Percentiles rank a stretch among this genome's conserved stretches.
Conservation (phyloP, 2,888 invertebrate genomes). For the Loripinus fragilis region DNA sequence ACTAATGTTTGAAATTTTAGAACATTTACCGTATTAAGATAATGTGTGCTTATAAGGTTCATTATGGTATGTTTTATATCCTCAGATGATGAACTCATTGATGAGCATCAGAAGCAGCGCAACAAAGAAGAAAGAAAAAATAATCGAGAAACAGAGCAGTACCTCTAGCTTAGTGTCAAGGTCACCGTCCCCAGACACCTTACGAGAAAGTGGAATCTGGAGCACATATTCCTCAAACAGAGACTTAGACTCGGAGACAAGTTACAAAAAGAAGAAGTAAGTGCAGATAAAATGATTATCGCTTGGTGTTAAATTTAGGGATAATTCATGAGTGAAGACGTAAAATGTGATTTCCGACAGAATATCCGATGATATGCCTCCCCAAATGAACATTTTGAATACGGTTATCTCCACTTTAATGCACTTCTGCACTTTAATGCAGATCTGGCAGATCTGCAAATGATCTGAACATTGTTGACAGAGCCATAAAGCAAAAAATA, state of each 20-base stretch:
- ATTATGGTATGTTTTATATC: constrained; percentile 5
- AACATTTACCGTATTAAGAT: too few relatives aligned
- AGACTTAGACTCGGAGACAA: constrained; percentile 58
- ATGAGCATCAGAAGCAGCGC: constrained; percentile 83
- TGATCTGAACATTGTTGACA: too few relatives aligned
- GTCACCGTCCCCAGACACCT: constrained; percentile 64
- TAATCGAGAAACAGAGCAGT: constrained; percentile 89
- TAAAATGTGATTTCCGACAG: too few relatives aligned
- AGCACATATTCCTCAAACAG: constrained; percentile 62
- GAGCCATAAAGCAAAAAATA: too few relatives aligned
- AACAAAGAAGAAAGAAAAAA: constrained; percentile 91
- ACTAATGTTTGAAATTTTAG: too few relatives aligned
- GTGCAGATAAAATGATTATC: background rate
- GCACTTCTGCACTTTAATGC: too few relatives aligned
- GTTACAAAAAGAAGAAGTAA: constrained; percentile 41
- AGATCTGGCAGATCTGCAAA: too few relatives aligned
- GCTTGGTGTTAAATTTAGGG: too few relatives aligned
- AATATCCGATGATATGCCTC: too few relatives aligned
- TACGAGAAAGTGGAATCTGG: constrained; percentile 76
- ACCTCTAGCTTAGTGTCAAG: constrained; percentile 64
- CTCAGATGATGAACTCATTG: constrained; percentile 80
- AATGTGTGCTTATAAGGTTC: background rate
- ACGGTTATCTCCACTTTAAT: too few relatives aligned
- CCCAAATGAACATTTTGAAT: too few relatives aligned
- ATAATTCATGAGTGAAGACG: too few relatives aligned